These are phyloP conservation scores for Chiroxiphia lanceolata DNA, from an alignment of 2,797 vertebrate genomes.

Conservation along the genomic window DNA sequence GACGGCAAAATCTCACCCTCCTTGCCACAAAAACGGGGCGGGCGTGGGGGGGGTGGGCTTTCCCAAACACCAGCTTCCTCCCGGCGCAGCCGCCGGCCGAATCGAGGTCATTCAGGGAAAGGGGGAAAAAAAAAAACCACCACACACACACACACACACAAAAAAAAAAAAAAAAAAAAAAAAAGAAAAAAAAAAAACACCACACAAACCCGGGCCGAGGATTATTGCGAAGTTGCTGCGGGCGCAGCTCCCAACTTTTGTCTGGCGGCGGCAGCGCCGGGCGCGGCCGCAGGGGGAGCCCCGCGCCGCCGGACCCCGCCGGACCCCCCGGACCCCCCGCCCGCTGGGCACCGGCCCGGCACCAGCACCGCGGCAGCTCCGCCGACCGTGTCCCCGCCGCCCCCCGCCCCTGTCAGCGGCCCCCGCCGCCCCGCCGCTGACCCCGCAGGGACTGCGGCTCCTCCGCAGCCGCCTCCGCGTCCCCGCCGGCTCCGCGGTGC, in stretches of 20 bases:
- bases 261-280: slow-evolving; percentile 11
- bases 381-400: not conserved
- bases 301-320: not conserved
- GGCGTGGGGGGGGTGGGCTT: not conserved
- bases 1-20: not conserved
- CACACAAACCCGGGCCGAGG: not conserved
- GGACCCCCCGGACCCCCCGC: not conserved
- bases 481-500: not conserved
- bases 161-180: no score
- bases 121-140: no score
- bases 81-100: not conserved
- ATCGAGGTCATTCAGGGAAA: not conserved
- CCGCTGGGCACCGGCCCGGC: not conserved
- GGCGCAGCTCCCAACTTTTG: slow-evolving; percentile 56
- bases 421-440: not conserved
- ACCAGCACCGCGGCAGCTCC: not conserved
- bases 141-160: no score
- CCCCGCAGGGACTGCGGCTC: not conserved
- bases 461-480: not conserved
- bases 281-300: slow-evolving; percentile 30
- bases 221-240: slow-evolving; percentile 23
- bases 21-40: not conserved
- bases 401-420: not conserved
- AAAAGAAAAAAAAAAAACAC: not conserved
- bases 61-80: not conserved